A percentile compares a stretch with the other conserved stretches of the same genome.
These are phyloP conservation scores for Eupsilia transversa DNA, from an alignment of 2,888 invertebrate species.

Conservation along the genomic window DNA sequence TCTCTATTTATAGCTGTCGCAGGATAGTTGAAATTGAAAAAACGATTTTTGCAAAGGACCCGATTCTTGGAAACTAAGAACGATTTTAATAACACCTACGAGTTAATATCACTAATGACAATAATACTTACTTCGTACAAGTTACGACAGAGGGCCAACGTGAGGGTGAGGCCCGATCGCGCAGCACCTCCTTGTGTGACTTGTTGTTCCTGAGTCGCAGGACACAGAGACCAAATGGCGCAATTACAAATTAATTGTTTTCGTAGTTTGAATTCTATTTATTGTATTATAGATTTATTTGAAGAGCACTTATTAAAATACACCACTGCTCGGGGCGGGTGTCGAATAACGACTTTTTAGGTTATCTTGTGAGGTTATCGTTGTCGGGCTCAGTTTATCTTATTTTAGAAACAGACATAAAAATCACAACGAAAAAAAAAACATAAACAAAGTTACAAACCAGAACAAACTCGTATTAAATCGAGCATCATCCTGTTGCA, in stretches of 20 bases:
- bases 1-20: too few species aligned
- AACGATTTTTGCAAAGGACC: too few species aligned
- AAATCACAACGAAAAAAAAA: not conserved
- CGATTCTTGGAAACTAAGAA: too few species aligned
- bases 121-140: too few species aligned
- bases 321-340: not conserved
- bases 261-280: not conserved
- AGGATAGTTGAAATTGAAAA: too few species aligned
- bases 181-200: not conserved
- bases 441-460: not conserved
- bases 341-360: not conserved
- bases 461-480: conserved; percentile 14
- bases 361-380: conserved; percentile 5
- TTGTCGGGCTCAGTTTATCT: not conserved
- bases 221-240: not conserved
- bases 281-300: not conserved
- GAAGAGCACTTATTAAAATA: not conserved
- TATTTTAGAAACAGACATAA: not conserved
- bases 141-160: too few species aligned
- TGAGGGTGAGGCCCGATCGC: too few species aligned
- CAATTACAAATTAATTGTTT: not conserved
- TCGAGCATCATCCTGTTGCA: conserved; percentile 7
- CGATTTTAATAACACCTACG: too few species aligned
- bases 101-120: too few species aligned
- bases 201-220: not conserved